phyloP scores from a whole-genome alignment of 2,888 invertebrate genomes.

The Cylloceria caligata region DNA sequence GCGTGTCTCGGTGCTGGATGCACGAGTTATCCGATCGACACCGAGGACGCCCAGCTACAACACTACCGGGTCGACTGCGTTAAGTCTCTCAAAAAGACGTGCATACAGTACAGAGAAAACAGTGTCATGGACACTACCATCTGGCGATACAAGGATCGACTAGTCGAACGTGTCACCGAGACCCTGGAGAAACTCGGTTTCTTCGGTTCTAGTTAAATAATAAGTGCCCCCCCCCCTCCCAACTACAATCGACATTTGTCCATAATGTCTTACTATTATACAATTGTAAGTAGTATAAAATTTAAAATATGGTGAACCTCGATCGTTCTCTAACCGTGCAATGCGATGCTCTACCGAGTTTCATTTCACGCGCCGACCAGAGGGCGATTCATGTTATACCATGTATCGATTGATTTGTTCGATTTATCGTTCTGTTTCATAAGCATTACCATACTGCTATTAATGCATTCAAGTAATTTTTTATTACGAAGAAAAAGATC shows the following conservation, averaged over 20 bases:
- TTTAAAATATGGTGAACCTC: constrained; percentile 79
- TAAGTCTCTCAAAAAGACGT: constrained; percentile 92
- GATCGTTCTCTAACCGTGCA: constrained; percentile 79
- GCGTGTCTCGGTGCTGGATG: constrained; percentile 93
- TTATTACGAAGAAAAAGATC: not conserved
- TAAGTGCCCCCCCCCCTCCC: not conserved
- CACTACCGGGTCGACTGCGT: constrained; percentile 98
- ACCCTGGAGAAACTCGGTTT: constrained; percentile 91
- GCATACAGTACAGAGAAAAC: constrained; percentile 92
- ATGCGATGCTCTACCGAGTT: constrained; percentile 17
- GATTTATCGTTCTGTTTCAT: not conserved
- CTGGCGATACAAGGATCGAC: constrained; percentile 93
- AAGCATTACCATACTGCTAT: not conserved
- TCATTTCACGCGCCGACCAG: constrained; percentile 65
- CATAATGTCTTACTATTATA: not conserved
- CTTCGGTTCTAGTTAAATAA: constrained; percentile 85
- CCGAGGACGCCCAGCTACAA: constrained; percentile 94
- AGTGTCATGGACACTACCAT: constrained; percentile 94
- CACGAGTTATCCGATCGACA: constrained; percentile 93
- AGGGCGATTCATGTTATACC: constrained; percentile 82
- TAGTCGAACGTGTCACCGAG: constrained; percentile 89
- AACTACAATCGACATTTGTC: constrained; percentile 16
- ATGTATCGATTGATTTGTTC: constrained; percentile 70
- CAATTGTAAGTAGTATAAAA: constrained; percentile 16
- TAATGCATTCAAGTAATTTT: no score